phyloP scores from a whole-genome alignment of 2,797 vertebrate species.

The Propithecus perrieri region DNA sequence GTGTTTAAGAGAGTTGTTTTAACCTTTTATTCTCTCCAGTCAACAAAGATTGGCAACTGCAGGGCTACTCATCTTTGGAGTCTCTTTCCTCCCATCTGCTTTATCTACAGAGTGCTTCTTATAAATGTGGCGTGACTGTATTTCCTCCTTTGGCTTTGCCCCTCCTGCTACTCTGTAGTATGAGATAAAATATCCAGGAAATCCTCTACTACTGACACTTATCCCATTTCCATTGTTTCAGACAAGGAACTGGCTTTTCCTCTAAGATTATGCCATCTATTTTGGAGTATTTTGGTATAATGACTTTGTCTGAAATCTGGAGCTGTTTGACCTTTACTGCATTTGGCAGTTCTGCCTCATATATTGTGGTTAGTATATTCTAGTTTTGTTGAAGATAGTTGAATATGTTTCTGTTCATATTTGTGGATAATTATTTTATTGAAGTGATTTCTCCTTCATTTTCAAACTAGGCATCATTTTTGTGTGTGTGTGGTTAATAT shows the following conservation, averaged over 20 bases:
- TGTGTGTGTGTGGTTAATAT: background rate
- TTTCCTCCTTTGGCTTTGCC: background rate
- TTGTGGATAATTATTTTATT: background rate
- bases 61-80: background rate
- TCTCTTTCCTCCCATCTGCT: background rate
- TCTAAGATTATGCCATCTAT: background rate
- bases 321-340: background rate
- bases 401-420: constrained; percentile 1
- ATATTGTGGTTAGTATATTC: background rate
- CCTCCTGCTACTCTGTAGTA: background rate
- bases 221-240: background rate
- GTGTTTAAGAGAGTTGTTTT: background rate
- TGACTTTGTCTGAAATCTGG: background rate
- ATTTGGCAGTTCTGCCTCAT: background rate
- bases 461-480: background rate
- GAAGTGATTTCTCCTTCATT: background rate
- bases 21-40: background rate
- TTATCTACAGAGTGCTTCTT: background rate
- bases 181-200: background rate
- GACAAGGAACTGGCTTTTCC: background rate
- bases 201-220: background rate
- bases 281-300: background rate
- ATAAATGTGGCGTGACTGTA: background rate
- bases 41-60: background rate
- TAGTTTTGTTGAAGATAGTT: background rate